These are phyloP conservation scores for Unio delphinus DNA, from an alignment of 2,888 invertebrate species.

Conservation along the genomic window DNA sequence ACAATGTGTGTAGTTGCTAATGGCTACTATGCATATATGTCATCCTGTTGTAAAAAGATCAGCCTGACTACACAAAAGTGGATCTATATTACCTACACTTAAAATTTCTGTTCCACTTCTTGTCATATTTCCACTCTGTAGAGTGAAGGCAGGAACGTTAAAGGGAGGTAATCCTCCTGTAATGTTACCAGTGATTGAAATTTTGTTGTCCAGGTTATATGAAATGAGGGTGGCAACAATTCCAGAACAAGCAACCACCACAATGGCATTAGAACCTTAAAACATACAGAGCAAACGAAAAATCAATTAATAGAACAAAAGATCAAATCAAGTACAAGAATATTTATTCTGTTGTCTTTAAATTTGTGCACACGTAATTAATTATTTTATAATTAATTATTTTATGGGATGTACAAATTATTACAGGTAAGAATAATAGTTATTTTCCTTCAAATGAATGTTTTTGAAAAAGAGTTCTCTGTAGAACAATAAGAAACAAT, in stretches of 20 bases:
- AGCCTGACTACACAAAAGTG: neutral
- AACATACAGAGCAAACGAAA: conserved; percentile 5
- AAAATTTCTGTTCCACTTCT: conserved; percentile 45
- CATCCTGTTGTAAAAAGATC: no score
- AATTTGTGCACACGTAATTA: no score
- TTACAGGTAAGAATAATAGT: no score
- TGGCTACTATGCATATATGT: no score
- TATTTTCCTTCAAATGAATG: no score
- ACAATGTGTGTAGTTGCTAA: no score
- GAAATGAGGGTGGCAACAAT: conserved; percentile 45
- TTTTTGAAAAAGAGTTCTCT: no score
- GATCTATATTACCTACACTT: conserved; percentile 38
- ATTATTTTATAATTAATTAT: no score
- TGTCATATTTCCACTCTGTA: conserved; percentile 42
- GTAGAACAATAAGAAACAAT: neutral
- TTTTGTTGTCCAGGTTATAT: conserved; percentile 34
- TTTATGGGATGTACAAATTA: no score
- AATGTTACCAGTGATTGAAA: conserved; percentile 61
- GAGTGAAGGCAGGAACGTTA: conserved; percentile 51
- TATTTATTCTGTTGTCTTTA: no score
- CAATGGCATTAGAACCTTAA: conserved; percentile 60
- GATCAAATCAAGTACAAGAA: no score
- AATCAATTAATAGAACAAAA: no score
- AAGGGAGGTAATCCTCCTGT: conserved; percentile 61
- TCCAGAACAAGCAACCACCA: conserved; percentile 52